Evolutionary conservation across 2,888 invertebrate genomes (phyloP), one percentile per base, ranked within the genome.

Genomic region (Netelia virgata): DNA sequence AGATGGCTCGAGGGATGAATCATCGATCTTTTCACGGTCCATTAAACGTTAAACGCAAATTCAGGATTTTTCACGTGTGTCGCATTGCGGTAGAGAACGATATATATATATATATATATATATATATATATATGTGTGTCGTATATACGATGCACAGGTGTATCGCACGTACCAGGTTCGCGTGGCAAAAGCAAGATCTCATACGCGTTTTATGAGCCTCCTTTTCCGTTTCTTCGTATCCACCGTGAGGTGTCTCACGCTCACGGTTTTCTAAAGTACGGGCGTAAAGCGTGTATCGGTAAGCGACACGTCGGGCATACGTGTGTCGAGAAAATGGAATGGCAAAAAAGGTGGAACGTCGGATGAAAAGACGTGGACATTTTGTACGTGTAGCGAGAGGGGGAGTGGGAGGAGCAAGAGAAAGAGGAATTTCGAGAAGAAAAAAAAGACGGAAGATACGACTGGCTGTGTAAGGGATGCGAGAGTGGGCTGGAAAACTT

Each of bases 231-330:
- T 53, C 53, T 53, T 53, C 53, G 53, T 14, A 53, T 53, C 14
- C 53, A n/a, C 53, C 36, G 36, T 36, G 36, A 36, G 36, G 36
- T 36, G 36, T 36, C 36, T 36, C 36, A 36, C 6, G 36, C 36
- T 36, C 36, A 36, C 36, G 36, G 36, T 36, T 36, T 36, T 6
- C 36, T 3, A 36, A 85, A 81, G 82, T 85, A 87, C 86, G 78
- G 85, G 87, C 89, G 90, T 86, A 90, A 90, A 90, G 68, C 88
- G 88, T 87, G 89, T 88, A 89, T 89, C 89, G 90, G 88, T 89
- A 89, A 86, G 80, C 82, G 83, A 41, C 69, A 57, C 81, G 80
- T 73, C 76, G 36, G 59, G 64, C 47, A 50, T 61, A 61, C 61
- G 72, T 64, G 73, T 77, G 81, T 72, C 47, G 59, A 36, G 72